Conservation (phyloP, 2,888 invertebrate genomes). For the Psylliodes chrysocephalus region DNA sequence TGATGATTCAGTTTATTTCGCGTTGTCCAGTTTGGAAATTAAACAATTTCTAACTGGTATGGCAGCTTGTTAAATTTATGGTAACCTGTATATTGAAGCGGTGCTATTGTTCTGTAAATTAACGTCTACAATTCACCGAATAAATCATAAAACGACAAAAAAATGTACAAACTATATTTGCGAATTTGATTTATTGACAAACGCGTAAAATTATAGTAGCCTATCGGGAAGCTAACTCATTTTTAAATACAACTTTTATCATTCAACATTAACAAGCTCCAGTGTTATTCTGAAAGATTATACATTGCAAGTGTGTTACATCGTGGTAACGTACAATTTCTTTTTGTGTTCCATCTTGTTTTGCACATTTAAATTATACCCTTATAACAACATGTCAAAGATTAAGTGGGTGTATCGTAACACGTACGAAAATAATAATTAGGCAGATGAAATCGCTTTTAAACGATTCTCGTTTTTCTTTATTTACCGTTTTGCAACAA, state of each 20-base stretch:
- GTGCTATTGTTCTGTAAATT: constrained; percentile 26
- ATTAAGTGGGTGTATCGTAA: constrained; percentile 57
- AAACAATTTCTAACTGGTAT: constrained; percentile 7
- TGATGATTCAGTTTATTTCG: not conserved
- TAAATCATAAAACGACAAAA: constrained; percentile 37
- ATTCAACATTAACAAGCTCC: constrained; percentile 35
- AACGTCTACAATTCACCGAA: constrained; percentile 36
- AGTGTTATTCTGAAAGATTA: constrained; percentile 41
- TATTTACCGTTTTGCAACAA: constrained; percentile 48
- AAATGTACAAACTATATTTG: constrained; percentile 21
- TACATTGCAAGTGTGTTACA: constrained; percentile 38
- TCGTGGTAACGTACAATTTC: constrained; percentile 39
- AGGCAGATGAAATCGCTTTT: constrained; percentile 54
- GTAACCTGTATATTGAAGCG: constrained; percentile 2
- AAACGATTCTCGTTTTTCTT: constrained; percentile 45
- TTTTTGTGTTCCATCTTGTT: constrained; percentile 44
- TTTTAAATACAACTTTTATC: constrained; percentile 35
- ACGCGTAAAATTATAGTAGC: constrained; percentile 37
- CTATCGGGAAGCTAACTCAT: constrained; percentile 22
- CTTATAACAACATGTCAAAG: constrained; percentile 53
- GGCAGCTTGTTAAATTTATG: constrained; percentile 1
- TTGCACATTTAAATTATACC: constrained; percentile 50
- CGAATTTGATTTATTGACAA: constrained; percentile 10
- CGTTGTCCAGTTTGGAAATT: not conserved
- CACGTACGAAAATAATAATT: constrained; percentile 57